A percentile compares a stretch with the other conserved stretches of the same genome.
These are phyloP conservation scores for Adelognathus sp. DNA, from an alignment of 2,888 invertebrate species.

Conservation along the genomic window DNA sequence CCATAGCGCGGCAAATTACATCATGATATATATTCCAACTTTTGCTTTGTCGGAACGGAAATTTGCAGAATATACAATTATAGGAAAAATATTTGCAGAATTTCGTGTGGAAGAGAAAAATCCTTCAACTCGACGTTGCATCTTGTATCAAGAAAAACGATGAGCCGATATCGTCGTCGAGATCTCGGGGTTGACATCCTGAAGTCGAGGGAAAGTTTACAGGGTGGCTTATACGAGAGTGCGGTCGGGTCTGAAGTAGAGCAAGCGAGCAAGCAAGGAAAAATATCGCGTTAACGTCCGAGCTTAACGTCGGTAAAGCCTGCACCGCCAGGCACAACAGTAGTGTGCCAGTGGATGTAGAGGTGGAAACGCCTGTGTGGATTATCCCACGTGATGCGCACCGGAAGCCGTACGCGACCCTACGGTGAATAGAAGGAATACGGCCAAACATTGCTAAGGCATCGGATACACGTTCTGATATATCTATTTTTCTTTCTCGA, in stretches of 20 bases:
- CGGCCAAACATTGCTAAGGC: background rate
- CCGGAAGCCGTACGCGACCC: slow-evolving; percentile 49
- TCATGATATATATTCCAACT: no score
- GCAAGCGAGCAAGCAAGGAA: background rate
- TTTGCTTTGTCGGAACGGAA: no score
- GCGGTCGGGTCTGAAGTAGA: background rate
- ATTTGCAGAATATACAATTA: background rate
- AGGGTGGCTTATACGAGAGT: slow-evolving; percentile 44
- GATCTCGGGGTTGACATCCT: slow-evolving; percentile 46
- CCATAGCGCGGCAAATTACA: no score
- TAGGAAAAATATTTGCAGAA: background rate
- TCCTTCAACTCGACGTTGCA: background rate
- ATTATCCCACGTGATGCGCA: slow-evolving; percentile 55
- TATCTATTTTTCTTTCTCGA: no score
- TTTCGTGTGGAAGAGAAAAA: no score
- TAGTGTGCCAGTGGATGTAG: background rate
- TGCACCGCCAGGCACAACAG: slow-evolving; percentile 28
- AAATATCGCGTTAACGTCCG: slow-evolving; percentile 55
- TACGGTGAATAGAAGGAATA: slow-evolving; percentile 25
- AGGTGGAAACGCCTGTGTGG: slow-evolving; percentile 39
- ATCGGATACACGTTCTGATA: slow-evolving; percentile 19
- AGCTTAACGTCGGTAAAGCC: slow-evolving; percentile 56
- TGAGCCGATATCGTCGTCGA: slow-evolving; percentile 19
- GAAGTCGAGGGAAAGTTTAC: slow-evolving; percentile 48
- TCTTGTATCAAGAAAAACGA: background rate